These are phyloP conservation scores for Athalia rosae DNA, from an alignment of 2,888 invertebrate genomes.

Conservation along the genomic window DNA sequence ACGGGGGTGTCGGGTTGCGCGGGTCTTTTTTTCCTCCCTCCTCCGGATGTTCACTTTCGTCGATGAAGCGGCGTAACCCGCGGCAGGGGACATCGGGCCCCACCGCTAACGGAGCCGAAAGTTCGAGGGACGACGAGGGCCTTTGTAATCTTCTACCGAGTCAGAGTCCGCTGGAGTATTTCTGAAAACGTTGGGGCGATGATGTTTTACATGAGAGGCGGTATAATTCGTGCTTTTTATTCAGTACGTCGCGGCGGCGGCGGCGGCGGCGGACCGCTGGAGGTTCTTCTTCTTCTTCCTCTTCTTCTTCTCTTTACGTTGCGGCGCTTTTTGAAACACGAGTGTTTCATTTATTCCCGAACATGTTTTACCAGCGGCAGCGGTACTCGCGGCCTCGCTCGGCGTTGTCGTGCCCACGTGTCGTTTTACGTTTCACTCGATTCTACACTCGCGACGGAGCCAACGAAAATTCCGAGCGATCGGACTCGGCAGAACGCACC, in stretches of 20 bases:
- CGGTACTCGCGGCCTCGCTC: neutral
- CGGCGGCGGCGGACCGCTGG: neutral
- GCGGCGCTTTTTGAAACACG: slow-evolving; percentile 57
- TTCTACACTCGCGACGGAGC: neutral
- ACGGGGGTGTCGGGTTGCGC: slow-evolving; percentile 6
- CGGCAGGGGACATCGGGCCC: neutral
- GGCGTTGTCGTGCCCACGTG: neutral
- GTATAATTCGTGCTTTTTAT: slow-evolving; percentile 42
- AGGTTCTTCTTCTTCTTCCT: no score
- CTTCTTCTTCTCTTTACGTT: slow-evolving; percentile 48
- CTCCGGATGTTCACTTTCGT: slow-evolving; percentile 3
- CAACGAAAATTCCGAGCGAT: neutral
- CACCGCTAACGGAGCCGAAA: neutral
- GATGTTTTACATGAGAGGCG: slow-evolving; percentile 21
- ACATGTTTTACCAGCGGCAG: slow-evolving; percentile 56
- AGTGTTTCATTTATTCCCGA: slow-evolving; percentile 63
- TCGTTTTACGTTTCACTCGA: slow-evolving; percentile 10
- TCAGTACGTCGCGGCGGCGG: slow-evolving; percentile 23
- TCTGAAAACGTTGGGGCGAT: slow-evolving; percentile 13
- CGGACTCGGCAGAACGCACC: neutral
- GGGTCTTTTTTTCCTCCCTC: slow-evolving; percentile 8
- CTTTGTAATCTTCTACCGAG: slow-evolving; percentile 18
- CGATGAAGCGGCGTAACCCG: neutral
- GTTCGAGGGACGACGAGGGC: slow-evolving; percentile 7
- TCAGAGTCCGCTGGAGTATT: slow-evolving; percentile 13